Base-by-base conservation (phyloP, 2,888 invertebrate species). In the Gnatocerus cornutus region DNA sequence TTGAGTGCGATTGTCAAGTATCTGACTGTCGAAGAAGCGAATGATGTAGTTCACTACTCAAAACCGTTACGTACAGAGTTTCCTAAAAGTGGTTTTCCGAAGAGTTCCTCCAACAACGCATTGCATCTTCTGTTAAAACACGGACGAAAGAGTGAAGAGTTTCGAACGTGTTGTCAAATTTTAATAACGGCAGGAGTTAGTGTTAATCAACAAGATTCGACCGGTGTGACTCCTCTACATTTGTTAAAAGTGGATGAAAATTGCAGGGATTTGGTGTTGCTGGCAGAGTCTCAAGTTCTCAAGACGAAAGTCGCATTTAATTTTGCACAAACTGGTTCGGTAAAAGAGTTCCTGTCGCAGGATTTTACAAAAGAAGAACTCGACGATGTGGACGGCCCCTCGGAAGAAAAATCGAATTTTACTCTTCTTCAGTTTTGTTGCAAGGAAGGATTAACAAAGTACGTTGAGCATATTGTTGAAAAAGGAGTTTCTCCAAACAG, bases 351-450 rank as follows among this genome's bases (percentile, higher is more conserved):
- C 3, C 5, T 27, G 2, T 48, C 48, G 0, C 37, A 9, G 50
- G 37, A 59, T 30, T 30, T 14, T 0, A 37, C 37, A 3, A 8
- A 7, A 7, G 37, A 37, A 3, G 9, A 37, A 37, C 9, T n/a
- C 37, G n/a, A 59, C 16, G 30, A 30, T 0, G 3, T 59, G 7
- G 59, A 59, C n/a, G 59, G 59, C 5, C 10, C 5, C 4, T 30
- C 27, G 7, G 30, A 45, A 9, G 7, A 10, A 14, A 27, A 29
- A 6, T 48, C 61, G 1, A 61, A 27, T 27, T 48, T 29, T 12
- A 64, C 64, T 27, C 13, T 45, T 9, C 21, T 64, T 1, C 64
- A 64, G 12, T 14, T 64, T 6, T 43, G 16, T 12, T 64, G 64
- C 13, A 29, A 7, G 9, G 43, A 64, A 53, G 53, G 53, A n/a